Conservation (phyloP, 2,888 invertebrate genomes). For the Melieria picta region DNA sequence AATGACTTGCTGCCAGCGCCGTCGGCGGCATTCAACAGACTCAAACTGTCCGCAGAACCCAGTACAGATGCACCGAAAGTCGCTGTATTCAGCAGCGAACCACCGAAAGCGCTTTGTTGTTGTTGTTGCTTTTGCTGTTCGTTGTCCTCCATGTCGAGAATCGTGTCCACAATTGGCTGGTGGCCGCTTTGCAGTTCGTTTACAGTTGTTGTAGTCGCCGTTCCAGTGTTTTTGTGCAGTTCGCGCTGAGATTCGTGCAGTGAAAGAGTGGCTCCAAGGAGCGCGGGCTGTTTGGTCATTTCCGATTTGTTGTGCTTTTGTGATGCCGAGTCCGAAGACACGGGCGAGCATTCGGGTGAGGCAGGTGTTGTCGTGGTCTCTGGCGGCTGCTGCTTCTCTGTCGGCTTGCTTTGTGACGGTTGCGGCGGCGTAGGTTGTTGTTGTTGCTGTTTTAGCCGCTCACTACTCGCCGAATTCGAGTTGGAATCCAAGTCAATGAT, state of each 20-base stretch:
- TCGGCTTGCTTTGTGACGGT: conserved; percentile 24
- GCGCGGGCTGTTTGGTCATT: conserved; percentile 6
- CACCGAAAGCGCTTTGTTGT: conserved; percentile 36
- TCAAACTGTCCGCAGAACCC: conserved; percentile 54
- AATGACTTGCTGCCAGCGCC: conserved; percentile 46
- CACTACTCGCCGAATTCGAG: conserved; percentile 53
- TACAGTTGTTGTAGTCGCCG: conserved; percentile 5
- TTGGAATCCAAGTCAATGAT: conserved; percentile 63
- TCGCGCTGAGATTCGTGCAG: conserved; percentile 39
- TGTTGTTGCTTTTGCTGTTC: conserved; percentile 44
- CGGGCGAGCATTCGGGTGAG: conserved; percentile 38
- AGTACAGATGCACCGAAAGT: conserved; percentile 47
- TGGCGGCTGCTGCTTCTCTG: conserved; percentile 17
- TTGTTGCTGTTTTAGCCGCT: conserved; percentile 34
- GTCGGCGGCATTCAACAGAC: conserved; percentile 42
- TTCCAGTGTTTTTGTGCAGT: conserved; percentile 15
- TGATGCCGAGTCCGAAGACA: conserved; percentile 21
- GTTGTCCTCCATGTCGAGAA: conserved; percentile 60
- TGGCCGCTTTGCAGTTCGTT: conserved; percentile 42
- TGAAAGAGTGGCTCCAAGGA: conserved; percentile 25
- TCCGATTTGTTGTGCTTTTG: conserved; percentile 23
- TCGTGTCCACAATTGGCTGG: conserved; percentile 60
- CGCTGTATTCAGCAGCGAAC: conserved; percentile 37
- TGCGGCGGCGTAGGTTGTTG: conserved; percentile 38
- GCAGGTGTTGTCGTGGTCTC: conserved; percentile 33